Evolutionary conservation across 37 sponge, comb jelly and placozoan genomes (phyloP).

Genomic region (Cliona cf. orientalis): DNA sequence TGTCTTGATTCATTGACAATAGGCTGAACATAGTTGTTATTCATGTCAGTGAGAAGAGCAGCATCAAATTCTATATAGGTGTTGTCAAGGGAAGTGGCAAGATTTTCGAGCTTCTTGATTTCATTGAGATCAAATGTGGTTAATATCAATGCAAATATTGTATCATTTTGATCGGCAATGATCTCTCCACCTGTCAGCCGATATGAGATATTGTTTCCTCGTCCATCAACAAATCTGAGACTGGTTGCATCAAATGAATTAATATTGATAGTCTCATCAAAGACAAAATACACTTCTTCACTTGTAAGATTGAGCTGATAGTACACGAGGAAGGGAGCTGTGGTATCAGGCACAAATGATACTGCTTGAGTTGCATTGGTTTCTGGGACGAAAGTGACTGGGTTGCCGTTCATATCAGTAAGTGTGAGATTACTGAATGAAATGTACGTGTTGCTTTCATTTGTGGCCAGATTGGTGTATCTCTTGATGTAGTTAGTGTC

Average conservation of each 20-base stretch:
- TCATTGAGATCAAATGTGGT: slow-evolving; percentile 84
- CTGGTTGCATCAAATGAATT: slow-evolving; percentile 66
- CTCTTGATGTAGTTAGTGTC: slow-evolving; percentile 88
- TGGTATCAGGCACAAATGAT: slow-evolving; percentile 69
- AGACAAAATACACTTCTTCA: slow-evolving; percentile 70
- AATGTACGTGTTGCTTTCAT: slow-evolving; percentile 70
- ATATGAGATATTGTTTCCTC: slow-evolving; percentile 4
- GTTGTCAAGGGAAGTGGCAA: slow-evolving; percentile 56
- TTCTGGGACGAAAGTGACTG: slow-evolving; percentile 40
- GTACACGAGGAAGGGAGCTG: slow-evolving; percentile 59
- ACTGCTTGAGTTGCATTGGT: slow-evolving; percentile 41
- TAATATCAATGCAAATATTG: slow-evolving; percentile 57
- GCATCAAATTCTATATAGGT: slow-evolving; percentile 40
- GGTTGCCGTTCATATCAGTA: slow-evolving; percentile 78
- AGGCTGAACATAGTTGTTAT: slow-evolving; percentile 53
- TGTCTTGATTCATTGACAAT: neutral
- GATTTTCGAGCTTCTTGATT: slow-evolving; percentile 74
- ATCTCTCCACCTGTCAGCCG: slow-evolving; percentile 68
- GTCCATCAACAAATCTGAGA: slow-evolving; percentile 28
- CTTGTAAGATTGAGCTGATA: slow-evolving; percentile 76
- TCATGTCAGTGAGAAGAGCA: slow-evolving; percentile 77
- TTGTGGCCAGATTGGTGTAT: slow-evolving; percentile 70
- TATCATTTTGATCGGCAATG: slow-evolving; percentile 18
- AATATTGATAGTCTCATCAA: slow-evolving; percentile 84
- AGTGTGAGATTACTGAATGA: slow-evolving; percentile 57